A percentile compares a stretch with the other conserved stretches of the same genome.
Evolutionary conservation across 2,888 invertebrate species (phyloP).

Genomic region (Andrena praecox): DNA sequence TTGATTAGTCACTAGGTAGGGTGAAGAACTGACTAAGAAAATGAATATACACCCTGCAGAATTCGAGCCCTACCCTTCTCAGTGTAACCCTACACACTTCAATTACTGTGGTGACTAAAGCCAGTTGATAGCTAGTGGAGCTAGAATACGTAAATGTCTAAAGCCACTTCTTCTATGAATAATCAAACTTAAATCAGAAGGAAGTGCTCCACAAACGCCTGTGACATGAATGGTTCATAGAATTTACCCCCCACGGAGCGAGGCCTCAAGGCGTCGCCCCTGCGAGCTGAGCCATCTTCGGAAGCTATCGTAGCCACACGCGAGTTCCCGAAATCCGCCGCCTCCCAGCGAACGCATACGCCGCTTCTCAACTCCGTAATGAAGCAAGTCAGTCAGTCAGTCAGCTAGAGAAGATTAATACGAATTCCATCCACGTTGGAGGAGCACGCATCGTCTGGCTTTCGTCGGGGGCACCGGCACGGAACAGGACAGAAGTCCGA

Average conservation of each 20-base stretch:
- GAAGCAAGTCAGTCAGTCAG: conserved; percentile 39
- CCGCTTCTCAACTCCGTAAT: conserved; percentile 21
- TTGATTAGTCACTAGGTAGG: too few species aligned
- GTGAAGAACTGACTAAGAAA: too few species aligned
- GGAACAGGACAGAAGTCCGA: conserved; percentile 66
- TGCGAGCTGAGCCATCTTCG: neutral
- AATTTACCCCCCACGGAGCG: neutral
- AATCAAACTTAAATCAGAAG: conserved; percentile 2
- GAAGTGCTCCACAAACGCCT: neutral
- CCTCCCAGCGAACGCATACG: neutral
- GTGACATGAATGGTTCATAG: neutral
- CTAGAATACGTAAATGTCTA: too few species aligned
- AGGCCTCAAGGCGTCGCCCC: neutral
- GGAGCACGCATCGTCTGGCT: conserved; percentile 25
- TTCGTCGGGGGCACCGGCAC: conserved; percentile 40
- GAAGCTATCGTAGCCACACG: neutral
- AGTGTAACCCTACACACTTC: too few species aligned
- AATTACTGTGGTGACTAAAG: too few species aligned
- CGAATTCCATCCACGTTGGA: conserved; percentile 19
- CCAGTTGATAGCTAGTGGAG: too few species aligned
- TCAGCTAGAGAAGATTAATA: conserved; percentile 34
- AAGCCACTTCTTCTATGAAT: too few species aligned
- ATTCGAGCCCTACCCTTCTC: too few species aligned
- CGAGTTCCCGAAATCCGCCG: conserved; percentile 7
- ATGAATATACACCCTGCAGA: too few species aligned